phyloP scores from a whole-genome alignment of 2,888 invertebrate species.

The Xanthia togata region DNA sequence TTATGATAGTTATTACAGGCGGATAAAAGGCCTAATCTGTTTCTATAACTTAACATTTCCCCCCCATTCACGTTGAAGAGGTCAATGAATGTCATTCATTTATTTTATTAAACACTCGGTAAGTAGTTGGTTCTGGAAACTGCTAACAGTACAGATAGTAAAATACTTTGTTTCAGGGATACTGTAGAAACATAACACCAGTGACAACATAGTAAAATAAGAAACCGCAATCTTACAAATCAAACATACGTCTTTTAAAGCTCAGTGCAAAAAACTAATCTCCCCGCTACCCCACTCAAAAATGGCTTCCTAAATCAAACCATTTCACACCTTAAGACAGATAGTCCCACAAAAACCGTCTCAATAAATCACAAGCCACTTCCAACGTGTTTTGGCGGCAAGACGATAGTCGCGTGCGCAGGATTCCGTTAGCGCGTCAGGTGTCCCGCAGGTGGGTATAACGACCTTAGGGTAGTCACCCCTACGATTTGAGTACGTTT shows the following conservation, averaged over 20 bases:
- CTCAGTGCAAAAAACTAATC: neutral
- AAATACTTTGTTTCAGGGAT: neutral
- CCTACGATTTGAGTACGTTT: slow-evolving; percentile 63
- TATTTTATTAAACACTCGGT: no score
- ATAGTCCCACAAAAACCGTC: neutral
- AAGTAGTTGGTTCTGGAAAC: neutral
- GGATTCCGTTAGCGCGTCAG: slow-evolving; percentile 86
- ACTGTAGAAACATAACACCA: neutral
- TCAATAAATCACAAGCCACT: slow-evolving; percentile 55
- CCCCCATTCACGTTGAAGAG: neutral
- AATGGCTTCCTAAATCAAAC: neutral
- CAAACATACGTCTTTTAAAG: fast-evolving
- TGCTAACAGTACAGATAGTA: neutral
- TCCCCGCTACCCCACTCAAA: neutral
- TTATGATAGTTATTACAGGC: neutral
- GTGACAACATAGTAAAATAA: neutral
- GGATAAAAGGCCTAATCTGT: neutral
- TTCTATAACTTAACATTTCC: neutral
- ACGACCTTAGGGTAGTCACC: slow-evolving; percentile 80
- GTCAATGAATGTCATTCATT: neutral
- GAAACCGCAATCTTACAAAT: neutral
- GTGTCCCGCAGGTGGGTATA: slow-evolving; percentile 78
- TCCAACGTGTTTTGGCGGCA: slow-evolving; percentile 55
- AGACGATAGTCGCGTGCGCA: slow-evolving; percentile 75
- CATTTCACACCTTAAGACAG: slow-evolving; percentile 11